phyloP scores from a whole-genome alignment of 92 coral and sea anemone species.

The Heteractis magnifica region DNA sequence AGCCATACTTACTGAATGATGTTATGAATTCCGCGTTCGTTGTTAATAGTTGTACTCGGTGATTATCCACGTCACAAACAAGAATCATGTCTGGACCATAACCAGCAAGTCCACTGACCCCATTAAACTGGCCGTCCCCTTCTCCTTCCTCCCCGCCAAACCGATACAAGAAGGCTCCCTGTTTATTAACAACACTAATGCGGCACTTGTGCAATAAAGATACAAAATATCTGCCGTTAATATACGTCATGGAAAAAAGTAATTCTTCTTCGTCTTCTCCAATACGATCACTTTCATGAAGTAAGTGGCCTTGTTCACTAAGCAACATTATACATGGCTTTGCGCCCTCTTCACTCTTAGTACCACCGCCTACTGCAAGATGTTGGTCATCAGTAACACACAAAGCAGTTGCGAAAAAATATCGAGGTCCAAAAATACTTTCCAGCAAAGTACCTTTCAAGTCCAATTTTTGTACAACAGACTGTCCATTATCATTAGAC shows the following conservation, averaged over 20 bases:
- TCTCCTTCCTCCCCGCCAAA: conserved; percentile 10
- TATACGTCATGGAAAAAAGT: conserved; percentile 2
- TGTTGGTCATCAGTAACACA: conserved; percentile 10
- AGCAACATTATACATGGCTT: conserved; percentile 6
- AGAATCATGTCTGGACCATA: conserved; percentile 28
- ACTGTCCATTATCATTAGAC: background rate
- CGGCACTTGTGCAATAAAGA: background rate
- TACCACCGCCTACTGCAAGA: background rate
- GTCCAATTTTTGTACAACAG: background rate
- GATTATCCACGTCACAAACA: background rate
- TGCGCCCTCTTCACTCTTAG: background rate
- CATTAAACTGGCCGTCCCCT: conserved; percentile 16
- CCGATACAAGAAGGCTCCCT: conserved; percentile 9
- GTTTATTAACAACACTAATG: conserved; percentile 15
- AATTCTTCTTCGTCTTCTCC: background rate
- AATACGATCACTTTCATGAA: background rate
- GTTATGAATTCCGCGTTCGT: background rate
- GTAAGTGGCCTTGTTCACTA: background rate
- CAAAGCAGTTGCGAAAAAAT: background rate
- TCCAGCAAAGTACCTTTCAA: background rate
- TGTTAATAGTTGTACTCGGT: conserved; percentile 11
- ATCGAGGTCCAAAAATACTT: background rate
- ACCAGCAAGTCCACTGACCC: conserved; percentile 10
- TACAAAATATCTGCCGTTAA: conserved; percentile 14
- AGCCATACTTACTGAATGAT: conserved; percentile 1